These are phyloP conservation scores for Homarus gammarus DNA, from an alignment of 2,888 invertebrate genomes.

Conservation along the genomic window DNA sequence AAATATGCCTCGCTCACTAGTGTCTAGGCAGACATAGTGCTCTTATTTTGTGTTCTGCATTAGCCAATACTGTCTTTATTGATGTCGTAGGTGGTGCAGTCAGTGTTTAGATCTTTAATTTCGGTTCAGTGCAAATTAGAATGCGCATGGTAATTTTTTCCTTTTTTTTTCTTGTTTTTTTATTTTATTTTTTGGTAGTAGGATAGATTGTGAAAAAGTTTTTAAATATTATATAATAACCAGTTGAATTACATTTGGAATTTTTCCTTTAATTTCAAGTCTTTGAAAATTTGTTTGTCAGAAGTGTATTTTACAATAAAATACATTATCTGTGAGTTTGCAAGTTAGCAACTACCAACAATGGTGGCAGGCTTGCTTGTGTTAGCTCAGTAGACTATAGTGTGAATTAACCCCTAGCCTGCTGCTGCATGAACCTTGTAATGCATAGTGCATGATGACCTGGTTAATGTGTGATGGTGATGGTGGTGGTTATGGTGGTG, in stretches of 20 bases:
- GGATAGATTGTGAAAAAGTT: conserved; percentile 18
- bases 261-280: conserved; percentile 27
- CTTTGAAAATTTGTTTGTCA: not conserved
- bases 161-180: conserved; percentile 38
- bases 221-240: conserved; percentile 5
- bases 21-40: conserved; percentile 46
- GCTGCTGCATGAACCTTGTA: conserved; percentile 53
- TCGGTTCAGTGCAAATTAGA: conserved; percentile 30
- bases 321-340: not conserved
- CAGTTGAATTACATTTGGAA: conserved; percentile 13
- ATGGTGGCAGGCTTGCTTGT: conserved; percentile 41
- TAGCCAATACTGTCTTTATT: conserved; percentile 44
- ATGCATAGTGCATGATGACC: conserved; percentile 56
- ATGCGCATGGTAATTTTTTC: conserved; percentile 36
- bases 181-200: conserved; percentile 1
- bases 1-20: conserved; percentile 56
- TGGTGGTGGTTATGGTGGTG: conserved; percentile 58
- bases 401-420: conserved; percentile 30
- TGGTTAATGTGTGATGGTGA: conserved; percentile 34
- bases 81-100: conserved; percentile 41
- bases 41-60: conserved; percentile 58
- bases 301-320: conserved; percentile 13
- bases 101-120: conserved; percentile 27
- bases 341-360: conserved; percentile 28
- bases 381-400: conserved; percentile 29